Evolutionary conservation across 2,797 vertebrate species (phyloP).

Genomic region (Emydoidea blandingii): DNA sequence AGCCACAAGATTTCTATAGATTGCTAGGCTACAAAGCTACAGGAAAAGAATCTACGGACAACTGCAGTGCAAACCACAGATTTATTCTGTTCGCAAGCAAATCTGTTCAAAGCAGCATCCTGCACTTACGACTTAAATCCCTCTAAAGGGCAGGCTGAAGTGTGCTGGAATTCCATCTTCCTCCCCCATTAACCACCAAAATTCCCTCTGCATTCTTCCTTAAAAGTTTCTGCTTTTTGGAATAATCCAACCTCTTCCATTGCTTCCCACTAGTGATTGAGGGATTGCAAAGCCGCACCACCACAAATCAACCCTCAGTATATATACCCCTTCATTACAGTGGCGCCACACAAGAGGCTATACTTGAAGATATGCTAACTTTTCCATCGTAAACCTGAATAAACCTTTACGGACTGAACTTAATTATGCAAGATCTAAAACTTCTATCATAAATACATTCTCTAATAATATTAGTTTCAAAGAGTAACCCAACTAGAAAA

Average conservation of each 20-base stretch:
- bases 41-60: neutral
- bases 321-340: neutral
- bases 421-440: neutral
- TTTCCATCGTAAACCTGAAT: neutral
- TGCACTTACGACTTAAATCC: neutral
- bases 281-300: neutral
- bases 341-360: neutral
- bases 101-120: neutral
- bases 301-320: neutral
- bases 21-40: neutral
- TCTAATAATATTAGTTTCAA: neutral
- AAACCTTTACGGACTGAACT: neutral
- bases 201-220: rapidly evolving
- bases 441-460: too few relatives aligned
- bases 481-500: neutral
- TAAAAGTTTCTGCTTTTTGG: neutral
- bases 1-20: neutral
- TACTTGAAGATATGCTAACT: neutral
- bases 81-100: neutral
- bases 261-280: rapidly evolving
- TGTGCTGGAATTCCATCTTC: neutral
- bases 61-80: neutral
- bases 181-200: neutral
- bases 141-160: neutral
- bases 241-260: neutral